Percentiles rank a stretch among this genome's conserved stretches.
Conservation (phyloP, 2,797 vertebrate species). For the Manis javanica region DNA sequence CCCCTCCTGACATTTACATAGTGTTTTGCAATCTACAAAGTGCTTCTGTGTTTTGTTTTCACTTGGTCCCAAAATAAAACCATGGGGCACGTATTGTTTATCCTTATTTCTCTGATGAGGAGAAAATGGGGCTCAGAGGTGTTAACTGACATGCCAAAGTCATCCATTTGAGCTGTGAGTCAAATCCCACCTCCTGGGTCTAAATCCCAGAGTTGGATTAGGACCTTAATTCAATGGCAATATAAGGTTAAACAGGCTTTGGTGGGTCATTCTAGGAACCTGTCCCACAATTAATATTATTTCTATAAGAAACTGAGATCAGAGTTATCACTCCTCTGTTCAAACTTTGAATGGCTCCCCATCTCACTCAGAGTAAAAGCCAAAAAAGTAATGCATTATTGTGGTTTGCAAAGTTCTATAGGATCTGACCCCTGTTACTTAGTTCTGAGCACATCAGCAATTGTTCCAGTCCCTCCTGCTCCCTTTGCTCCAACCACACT, state of each 20-base stretch:
- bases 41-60: not conserved
- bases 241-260: not conserved
- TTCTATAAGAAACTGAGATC: not conserved
- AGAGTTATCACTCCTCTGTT: not conserved
- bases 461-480: not conserved
- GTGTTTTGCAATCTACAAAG: not conserved
- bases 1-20: not conserved
- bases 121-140: not conserved
- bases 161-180: not conserved
- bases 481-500: not conserved
- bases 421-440: not conserved
- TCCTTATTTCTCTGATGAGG: not conserved
- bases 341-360: not conserved
- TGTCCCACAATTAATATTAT: not conserved
- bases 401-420: not conserved
- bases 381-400: not conserved
- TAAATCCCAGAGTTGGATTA: not conserved
- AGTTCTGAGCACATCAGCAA: not conserved
- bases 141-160: not conserved
- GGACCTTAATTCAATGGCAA: not conserved
- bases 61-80: not conserved
- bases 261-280: not conserved
- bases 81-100: not conserved
- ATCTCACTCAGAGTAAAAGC: not conserved
- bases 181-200: not conserved